These are phyloP conservation scores for Neostethus bicornis DNA, from an alignment of 2,797 vertebrate genomes.

Conservation along the genomic window DNA sequence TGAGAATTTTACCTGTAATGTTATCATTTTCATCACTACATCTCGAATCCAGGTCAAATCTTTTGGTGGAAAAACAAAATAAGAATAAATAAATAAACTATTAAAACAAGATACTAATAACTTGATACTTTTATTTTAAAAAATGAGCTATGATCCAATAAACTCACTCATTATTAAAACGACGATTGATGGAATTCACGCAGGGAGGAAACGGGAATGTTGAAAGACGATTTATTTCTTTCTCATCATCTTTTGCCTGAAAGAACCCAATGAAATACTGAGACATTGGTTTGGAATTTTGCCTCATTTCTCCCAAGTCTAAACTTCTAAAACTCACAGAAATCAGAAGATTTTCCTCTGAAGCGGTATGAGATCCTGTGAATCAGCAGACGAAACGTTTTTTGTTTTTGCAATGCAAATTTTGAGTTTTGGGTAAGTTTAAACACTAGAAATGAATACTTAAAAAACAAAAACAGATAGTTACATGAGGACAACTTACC, in stretches of 20 bases:
- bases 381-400: slow-evolving; percentile 5
- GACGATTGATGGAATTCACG: slow-evolving; percentile 88
- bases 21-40: slow-evolving; percentile 78
- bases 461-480: background rate
- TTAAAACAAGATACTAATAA: background rate
- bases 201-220: slow-evolving; percentile 93
- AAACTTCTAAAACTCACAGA: slow-evolving; percentile 62
- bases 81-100: background rate
- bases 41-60: slow-evolving; percentile 73
- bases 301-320: background rate
- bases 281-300: background rate
- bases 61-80: slow-evolving; percentile 23
- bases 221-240: slow-evolving; percentile 93
- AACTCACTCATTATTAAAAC: slow-evolving; percentile 82
- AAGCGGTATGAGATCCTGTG: slow-evolving; percentile 73
- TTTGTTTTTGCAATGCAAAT: background rate
- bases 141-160: background rate
- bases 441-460: background rate
- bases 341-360: slow-evolving; percentile 75
- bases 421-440: too few species aligned
- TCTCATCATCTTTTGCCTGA: slow-evolving; percentile 82
- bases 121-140: background rate
- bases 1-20: slow-evolving; percentile 58
- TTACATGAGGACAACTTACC: slow-evolving; percentile 51
- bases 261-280: slow-evolving; percentile 2